phyloP scores from a whole-genome alignment of 2,113 vertebrate species.

The Clarias macrocephalus region DNA sequence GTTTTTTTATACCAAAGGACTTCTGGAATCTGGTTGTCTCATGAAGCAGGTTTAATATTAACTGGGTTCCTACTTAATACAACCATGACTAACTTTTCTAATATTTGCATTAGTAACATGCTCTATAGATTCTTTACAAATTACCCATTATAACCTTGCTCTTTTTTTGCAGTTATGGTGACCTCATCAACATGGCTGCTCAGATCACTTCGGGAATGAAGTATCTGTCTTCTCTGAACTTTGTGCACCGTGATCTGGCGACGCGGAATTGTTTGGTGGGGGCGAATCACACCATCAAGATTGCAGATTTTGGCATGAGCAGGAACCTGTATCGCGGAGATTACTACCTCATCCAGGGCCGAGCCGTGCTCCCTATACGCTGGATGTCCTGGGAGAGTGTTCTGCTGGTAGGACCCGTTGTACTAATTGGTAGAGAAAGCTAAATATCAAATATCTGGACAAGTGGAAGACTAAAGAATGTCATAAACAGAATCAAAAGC shows the following conservation, averaged over 20 bases:
- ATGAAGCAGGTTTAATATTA: neutral
- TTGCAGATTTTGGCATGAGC: conserved; percentile 98
- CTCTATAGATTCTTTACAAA: neutral
- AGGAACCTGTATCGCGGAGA: conserved; percentile 95
- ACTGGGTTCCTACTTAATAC: neutral
- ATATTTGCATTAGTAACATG: neutral
- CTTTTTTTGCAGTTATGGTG: conserved; percentile 71
- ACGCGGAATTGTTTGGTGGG: conserved; percentile 97
- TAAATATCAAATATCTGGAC: neutral
- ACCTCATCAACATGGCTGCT: conserved; percentile 84
- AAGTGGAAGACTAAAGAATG: neutral
- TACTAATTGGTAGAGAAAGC: neutral
- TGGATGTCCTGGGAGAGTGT: conserved; percentile 99
- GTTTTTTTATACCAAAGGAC: neutral
- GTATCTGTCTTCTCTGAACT: conserved; percentile 95
- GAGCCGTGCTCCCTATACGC: conserved; percentile 95
- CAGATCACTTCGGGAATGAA: conserved; percentile 97
- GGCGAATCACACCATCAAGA: conserved; percentile 93
- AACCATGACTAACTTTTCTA: neutral
- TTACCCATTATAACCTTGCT: neutral
- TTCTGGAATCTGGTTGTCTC: neutral
- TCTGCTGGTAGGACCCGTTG: conserved; percentile 77
- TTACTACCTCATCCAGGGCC: conserved; percentile 95
- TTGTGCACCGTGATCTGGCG: conserved; percentile 95
- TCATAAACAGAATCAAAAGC: neutral